phyloP scores from a whole-genome alignment of 2,113 vertebrate species.

The Gymnarchus niloticus region DNA sequence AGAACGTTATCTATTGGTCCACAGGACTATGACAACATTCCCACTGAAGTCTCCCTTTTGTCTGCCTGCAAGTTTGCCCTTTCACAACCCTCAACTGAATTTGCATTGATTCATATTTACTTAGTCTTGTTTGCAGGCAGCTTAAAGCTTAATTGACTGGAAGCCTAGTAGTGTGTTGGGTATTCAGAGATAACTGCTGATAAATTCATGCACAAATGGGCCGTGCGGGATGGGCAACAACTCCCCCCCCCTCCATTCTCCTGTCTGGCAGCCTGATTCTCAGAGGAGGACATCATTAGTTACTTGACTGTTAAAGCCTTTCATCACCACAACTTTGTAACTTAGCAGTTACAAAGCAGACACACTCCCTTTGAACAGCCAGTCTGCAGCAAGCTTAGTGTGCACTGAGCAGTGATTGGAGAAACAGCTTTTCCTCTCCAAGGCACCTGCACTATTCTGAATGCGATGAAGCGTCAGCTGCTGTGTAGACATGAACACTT shows the following conservation, averaged over 20 bases:
- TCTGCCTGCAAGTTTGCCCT: slow-evolving; percentile 59
- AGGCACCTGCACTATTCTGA: not conserved
- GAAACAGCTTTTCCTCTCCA: slow-evolving; percentile 13
- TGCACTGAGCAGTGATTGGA: slow-evolving; percentile 31
- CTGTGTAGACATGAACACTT: not conserved
- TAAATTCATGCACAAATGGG: slow-evolving; percentile 64
- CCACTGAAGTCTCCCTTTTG: slow-evolving; percentile 60
- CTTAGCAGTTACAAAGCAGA: slow-evolving; percentile 38
- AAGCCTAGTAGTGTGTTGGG: slow-evolving; percentile 75
- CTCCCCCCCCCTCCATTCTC: slow-evolving; percentile 30
- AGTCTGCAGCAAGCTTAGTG: slow-evolving; percentile 16
- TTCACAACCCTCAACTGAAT: slow-evolving; percentile 70
- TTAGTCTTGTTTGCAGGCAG: slow-evolving; percentile 82
- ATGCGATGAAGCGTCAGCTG: not conserved
- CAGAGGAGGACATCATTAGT: slow-evolving; percentile 54
- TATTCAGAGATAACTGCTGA: slow-evolving; percentile 63
- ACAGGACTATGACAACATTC: slow-evolving; percentile 56
- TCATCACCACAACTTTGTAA: slow-evolving; percentile 50
- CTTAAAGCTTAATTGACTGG: slow-evolving; percentile 84
- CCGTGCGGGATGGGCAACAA: slow-evolving; percentile 49
- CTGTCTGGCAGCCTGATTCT: slow-evolving; percentile 51
- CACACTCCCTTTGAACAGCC: slow-evolving; percentile 34
- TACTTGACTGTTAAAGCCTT: slow-evolving; percentile 47
- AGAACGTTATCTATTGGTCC: slow-evolving; percentile 63
- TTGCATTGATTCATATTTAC: slow-evolving; percentile 69